phyloP scores from a whole-genome alignment of 2,888 invertebrate species.

The Lycocerus yunnanus region DNA sequence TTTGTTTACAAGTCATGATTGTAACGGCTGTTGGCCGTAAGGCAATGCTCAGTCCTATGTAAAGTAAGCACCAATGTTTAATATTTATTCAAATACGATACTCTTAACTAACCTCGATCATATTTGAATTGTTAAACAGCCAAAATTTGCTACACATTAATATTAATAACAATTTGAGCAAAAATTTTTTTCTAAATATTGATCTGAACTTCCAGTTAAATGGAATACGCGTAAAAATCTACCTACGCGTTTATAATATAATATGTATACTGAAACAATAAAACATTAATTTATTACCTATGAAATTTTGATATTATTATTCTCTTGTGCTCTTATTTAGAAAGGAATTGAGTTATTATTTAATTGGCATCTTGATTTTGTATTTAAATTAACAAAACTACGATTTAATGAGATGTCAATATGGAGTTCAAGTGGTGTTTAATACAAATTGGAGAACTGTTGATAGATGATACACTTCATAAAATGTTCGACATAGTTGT shows the following conservation, averaged over 20 bases:
- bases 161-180: not conserved
- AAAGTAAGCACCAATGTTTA: slow-evolving; percentile 27
- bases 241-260: too few relatives aligned
- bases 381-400: not conserved
- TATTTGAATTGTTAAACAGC: not conserved
- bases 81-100: slow-evolving; percentile 29
- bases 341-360: too few relatives aligned
- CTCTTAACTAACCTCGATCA: not conserved
- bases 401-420: not conserved
- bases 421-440: not conserved
- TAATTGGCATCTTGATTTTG: not conserved
- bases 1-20: slow-evolving; percentile 36
- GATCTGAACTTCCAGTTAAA: too few relatives aligned
- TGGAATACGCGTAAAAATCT: too few relatives aligned
- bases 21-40: slow-evolving; percentile 25
- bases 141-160: not conserved
- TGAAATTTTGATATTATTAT: too few relatives aligned
- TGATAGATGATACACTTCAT: not conserved
- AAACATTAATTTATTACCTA: too few relatives aligned
- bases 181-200: not conserved
- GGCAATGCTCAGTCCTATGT: slow-evolving; percentile 22
- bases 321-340: too few relatives aligned
- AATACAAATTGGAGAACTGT: not conserved
- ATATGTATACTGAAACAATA: too few relatives aligned
- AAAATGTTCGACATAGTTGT: not conserved